Evolutionary conservation across 2,797 vertebrate genomes (phyloP).

Genomic region (Malurus leucopterus): DNA sequence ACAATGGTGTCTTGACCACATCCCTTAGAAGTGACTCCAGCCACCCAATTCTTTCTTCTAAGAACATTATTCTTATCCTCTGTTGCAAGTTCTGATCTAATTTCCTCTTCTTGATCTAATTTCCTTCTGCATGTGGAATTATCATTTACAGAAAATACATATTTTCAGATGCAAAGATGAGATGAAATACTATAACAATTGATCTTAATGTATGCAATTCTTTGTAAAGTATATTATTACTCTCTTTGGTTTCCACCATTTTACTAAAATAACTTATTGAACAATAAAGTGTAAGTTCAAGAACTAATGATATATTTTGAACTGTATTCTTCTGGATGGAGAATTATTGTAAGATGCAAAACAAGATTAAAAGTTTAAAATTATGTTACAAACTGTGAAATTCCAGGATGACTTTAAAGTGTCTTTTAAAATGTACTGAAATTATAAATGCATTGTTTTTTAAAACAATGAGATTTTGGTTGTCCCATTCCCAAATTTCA

Average conservation of each 20-base stretch:
- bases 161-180: constrained; percentile 20
- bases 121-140: background rate
- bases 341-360: constrained; percentile 25
- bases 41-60: background rate
- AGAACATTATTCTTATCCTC: background rate
- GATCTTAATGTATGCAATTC: background rate
- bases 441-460: background rate
- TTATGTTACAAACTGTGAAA: background rate
- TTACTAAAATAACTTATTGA: constrained; percentile 13
- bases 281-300: constrained; percentile 4
- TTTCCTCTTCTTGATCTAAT: constrained; percentile 13
- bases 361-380: background rate
- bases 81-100: background rate
- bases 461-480: background rate
- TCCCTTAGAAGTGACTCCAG: background rate
- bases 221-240: background rate
- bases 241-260: background rate
- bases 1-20: background rate
- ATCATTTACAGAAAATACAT: background rate
- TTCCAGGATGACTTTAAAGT: background rate
- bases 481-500: background rate
- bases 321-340: background rate
- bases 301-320: constrained; percentile 24
- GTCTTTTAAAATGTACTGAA: background rate
- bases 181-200: background rate